Base-by-base conservation (phyloP, 2,888 invertebrate genomes). In the Ophion costatus region DNA sequence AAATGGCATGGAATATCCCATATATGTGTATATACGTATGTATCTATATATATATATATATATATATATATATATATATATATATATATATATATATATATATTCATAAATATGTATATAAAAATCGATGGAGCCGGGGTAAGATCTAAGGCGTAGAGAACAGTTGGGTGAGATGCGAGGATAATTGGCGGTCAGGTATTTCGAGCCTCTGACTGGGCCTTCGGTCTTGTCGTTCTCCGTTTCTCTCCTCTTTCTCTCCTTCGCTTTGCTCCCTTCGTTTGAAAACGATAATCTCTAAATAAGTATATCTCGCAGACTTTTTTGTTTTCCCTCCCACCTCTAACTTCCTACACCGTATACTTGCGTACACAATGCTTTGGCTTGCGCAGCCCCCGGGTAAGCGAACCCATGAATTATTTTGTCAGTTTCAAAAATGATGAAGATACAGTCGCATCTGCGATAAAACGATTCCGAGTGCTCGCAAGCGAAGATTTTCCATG, bases 111-210 rank as follows among this genome's bases (percentile, higher is more conserved):
- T n/a, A 78, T 33, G 56, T 10, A 64, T 73, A 24, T 73, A 64
- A 71, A 74, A 73, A 67, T 67, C 42, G 70, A 66, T 66, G 80
- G 75, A 29, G 83, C 42, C 10, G 80, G 80, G 61, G 74, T 81
- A 24, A 20, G 57, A 63, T 66, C 78, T 70, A 76, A 82, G 78
- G 59, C 78, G 29, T 29, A 84, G 59, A 83, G 86, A 90, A 86
- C 91, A 91, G 90, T 92, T 91, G 91, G 90, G 80, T 85, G 91
- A 91, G 91, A 90, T 89, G 89, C 91, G 89, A 89, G 89, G 90
- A 91, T 92, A 92, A 92, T 92, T 92, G 91, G 89, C 87, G 90
- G 90, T 87, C 91, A 91, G 92, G 91, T 92, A 91, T 89, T 86
- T 88, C 76, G 86, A 73, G 81, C 38, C 70, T 80, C 80, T 67